Percentiles rank a stretch among this genome's conserved stretches.
Evolutionary conservation across 2,888 invertebrate genomes (phyloP).

Genomic region (Epistrophella euchroma): DNA sequence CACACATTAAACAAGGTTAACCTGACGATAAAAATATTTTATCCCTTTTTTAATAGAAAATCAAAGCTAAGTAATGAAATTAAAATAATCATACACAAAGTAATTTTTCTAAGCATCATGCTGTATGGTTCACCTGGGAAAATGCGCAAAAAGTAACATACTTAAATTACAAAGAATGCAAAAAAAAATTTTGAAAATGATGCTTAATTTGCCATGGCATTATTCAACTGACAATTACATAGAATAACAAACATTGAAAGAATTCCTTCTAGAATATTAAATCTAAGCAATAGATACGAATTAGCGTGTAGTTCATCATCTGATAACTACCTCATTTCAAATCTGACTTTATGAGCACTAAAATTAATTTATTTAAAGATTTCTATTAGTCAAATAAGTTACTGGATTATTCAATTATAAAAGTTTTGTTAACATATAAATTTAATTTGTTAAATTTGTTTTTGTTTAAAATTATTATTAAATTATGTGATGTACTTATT

Average conservation of each 20-base stretch:
- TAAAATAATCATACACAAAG: not conserved
- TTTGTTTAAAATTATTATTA: no score
- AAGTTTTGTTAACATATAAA: no score
- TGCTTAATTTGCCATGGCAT: no score
- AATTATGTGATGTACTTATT: no score
- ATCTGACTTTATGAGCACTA: not conserved
- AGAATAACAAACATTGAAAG: not conserved
- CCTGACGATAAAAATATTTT: not conserved
- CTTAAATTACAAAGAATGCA: not conserved
- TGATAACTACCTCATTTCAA: no score
- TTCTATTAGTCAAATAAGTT: not conserved
- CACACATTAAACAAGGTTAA: not conserved
- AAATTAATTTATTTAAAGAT: not conserved
- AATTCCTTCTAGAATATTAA: not conserved
- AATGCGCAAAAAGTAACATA: not conserved
- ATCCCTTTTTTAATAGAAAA: not conserved
- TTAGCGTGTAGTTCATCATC: no score
- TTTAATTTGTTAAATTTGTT: not conserved
- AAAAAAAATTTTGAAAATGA: not conserved
- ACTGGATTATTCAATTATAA: not conserved
- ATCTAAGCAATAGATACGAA: no score
- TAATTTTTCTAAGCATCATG: not conserved
- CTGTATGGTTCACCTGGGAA: not conserved
- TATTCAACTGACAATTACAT: not conserved
- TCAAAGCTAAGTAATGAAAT: not conserved